These are phyloP conservation scores for Helicorthomorpha holstii DNA, from an alignment of 1,140 invertebrate species.

Conservation along the genomic window DNA sequence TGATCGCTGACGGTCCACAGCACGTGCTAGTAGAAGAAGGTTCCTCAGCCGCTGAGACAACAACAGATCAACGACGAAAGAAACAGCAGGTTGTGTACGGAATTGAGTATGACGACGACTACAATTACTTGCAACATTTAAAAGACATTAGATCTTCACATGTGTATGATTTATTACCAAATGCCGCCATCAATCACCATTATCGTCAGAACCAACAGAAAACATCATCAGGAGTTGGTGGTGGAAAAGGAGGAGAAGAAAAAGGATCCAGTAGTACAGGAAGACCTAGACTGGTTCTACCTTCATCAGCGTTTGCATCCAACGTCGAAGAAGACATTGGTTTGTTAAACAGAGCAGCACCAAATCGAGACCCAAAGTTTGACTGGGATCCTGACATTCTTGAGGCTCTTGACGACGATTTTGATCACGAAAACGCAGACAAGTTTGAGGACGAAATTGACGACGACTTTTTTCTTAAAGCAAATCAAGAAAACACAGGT, in stretches of 20 bases:
- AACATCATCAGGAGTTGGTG: too few relatives aligned
- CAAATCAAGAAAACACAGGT: conserved; percentile 36
- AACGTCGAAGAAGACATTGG: conserved; percentile 73
- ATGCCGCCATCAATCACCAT: too few relatives aligned
- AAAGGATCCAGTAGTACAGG: too few relatives aligned
- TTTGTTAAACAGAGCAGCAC: conserved; percentile 70
- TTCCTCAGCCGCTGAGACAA: too few relatives aligned
- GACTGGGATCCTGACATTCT: conserved; percentile 86
- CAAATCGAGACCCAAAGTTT: conserved; percentile 52
- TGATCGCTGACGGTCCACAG: conserved; percentile 72
- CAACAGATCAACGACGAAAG: too few relatives aligned
- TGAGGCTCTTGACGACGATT: conserved; percentile 82
- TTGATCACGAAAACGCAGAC: conserved; percentile 59
- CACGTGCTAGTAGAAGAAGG: conserved; percentile 67
- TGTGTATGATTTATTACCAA: too few relatives aligned
- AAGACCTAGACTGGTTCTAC: conserved; percentile 46
- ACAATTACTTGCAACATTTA: conserved; percentile 87
- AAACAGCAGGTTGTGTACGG: conserved; percentile 77
- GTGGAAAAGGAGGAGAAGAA: too few relatives aligned
- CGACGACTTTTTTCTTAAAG: conserved; percentile 22
- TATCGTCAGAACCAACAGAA: too few relatives aligned
- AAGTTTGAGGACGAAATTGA: conserved; percentile 26
- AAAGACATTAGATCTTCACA: conserved; percentile 45
- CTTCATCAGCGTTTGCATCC: conserved; percentile 80
- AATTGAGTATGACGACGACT: conserved; percentile 90